phyloP scores from a whole-genome alignment of 2,113 vertebrate species.

The Gopherus flavomarginatus region DNA sequence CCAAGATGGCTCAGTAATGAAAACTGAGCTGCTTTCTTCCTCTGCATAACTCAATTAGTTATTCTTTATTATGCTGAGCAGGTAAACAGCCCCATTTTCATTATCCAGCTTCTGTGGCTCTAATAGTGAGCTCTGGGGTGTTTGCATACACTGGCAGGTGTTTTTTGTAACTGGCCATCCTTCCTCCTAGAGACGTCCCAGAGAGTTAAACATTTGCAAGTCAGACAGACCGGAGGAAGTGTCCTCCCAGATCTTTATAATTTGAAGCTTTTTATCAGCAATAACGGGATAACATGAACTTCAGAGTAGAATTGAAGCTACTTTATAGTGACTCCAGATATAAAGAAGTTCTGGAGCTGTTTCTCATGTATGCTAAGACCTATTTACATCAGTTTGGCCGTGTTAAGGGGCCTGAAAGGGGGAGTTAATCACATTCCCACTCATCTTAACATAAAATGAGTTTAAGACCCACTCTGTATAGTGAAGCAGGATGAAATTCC shows the following conservation, averaged over 20 bases:
- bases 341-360: neutral
- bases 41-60: neutral
- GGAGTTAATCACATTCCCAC: no score
- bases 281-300: neutral
- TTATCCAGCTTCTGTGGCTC: neutral
- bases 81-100: neutral
- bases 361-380: neutral
- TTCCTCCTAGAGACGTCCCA: neutral
- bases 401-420: no score
- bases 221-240: neutral
- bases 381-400: no score
- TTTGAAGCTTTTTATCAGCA: neutral
- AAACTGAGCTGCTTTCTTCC: neutral
- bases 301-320: neutral
- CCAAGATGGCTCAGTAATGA: neutral
- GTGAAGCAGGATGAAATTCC: no score
- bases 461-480: no score
- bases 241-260: neutral
- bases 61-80: neutral
- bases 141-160: neutral
- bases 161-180: neutral
- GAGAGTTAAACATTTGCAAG: neutral
- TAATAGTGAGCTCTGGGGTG: neutral
- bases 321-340: neutral
- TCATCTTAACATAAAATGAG: no score